Conservation (phyloP, 2,888 invertebrate genomes). For the Aphidoletes aphidimyza region DNA sequence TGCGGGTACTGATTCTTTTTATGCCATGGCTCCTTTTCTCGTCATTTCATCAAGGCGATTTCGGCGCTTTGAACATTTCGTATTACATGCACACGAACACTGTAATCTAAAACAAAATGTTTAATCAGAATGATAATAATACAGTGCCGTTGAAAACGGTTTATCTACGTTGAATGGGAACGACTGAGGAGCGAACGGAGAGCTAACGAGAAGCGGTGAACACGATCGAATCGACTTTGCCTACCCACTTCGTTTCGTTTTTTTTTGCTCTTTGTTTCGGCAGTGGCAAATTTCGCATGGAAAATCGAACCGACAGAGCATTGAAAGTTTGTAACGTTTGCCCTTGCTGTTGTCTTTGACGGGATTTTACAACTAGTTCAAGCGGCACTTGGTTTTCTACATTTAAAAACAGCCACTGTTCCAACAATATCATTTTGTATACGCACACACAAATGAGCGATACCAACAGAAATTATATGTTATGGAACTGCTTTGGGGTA, state of each 20-base stretch:
- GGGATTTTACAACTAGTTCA: neutral
- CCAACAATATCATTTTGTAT: neutral
- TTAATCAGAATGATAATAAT: conserved; percentile 50
- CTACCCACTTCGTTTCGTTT: too few species aligned
- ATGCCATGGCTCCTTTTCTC: neutral
- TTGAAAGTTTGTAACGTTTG: neutral
- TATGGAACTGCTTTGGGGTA: conserved; percentile 34
- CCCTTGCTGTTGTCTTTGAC: neutral
- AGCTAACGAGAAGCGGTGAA: too few species aligned
- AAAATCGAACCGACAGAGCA: neutral
- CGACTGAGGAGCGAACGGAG: too few species aligned
- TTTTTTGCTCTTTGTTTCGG: too few species aligned
- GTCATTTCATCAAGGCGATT: neutral
- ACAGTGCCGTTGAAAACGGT: neutral
- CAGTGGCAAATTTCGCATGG: too few species aligned
- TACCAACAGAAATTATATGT: neutral
- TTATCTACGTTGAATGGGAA: neutral
- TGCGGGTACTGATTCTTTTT: neutral
- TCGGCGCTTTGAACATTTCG: neutral
- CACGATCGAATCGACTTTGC: too few species aligned
- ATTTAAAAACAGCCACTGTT: conserved; percentile 9
- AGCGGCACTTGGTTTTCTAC: neutral
- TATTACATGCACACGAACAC: neutral
- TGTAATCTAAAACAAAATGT: conserved; percentile 48
- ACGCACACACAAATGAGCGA: neutral